Conservation (phyloP, 2,888 invertebrate genomes). For the Nezara viridula region DNA sequence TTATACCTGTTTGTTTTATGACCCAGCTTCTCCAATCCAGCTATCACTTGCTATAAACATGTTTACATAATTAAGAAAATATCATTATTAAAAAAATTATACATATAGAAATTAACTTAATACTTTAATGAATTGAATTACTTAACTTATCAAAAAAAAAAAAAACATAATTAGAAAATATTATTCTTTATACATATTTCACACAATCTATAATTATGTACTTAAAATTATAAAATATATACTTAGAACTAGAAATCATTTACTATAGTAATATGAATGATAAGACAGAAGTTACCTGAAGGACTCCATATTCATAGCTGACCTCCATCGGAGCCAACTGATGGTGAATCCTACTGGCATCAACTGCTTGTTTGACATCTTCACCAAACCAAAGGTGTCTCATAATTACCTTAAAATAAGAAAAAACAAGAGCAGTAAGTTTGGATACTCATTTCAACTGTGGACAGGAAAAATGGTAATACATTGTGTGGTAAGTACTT, state of each 20-base stretch:
- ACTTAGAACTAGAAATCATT: background rate
- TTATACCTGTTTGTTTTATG: constrained; percentile 77
- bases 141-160: background rate
- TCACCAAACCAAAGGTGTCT: constrained; percentile 77
- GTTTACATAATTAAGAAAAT: background rate
- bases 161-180: too few species aligned
- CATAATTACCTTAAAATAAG: constrained; percentile 74
- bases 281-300: constrained; percentile 69
- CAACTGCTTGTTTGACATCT: constrained; percentile 77
- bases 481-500: too few species aligned
- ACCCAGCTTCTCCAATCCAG: constrained; percentile 77
- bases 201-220: too few species aligned
- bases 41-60: constrained; percentile 74
- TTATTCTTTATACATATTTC: too few species aligned
- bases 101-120: background rate
- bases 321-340: constrained; percentile 85
- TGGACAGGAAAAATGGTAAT: too few species aligned
- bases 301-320: constrained; percentile 77
- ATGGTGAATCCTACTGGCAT: constrained; percentile 85
- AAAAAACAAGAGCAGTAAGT: background rate
- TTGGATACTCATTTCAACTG: background rate
- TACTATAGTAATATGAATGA: background rate
- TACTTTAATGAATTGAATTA: background rate
- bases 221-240: too few species aligned
- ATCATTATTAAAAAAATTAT: too few species aligned